Evolutionary conservation across 2,113 vertebrate genomes (phyloP), one percentile per base, ranked within the genome.

Genomic region (Zosterops pallidus): DNA sequence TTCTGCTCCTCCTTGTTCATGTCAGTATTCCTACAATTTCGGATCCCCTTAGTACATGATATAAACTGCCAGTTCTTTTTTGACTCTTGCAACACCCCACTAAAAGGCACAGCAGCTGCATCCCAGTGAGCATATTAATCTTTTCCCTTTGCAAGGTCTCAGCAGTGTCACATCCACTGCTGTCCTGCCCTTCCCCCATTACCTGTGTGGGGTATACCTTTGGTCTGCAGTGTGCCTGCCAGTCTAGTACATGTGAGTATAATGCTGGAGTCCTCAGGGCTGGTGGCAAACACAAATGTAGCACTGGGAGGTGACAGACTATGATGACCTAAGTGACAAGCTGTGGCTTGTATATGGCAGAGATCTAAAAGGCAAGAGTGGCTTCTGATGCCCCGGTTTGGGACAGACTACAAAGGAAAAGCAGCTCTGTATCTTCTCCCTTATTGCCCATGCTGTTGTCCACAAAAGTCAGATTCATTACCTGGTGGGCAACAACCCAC

Each of bases 241-340:
- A 18, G 53, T 16, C 42, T 62, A 3, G 8, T 4, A 1, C 0
- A 13, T 14, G 25, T 29, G 25, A 9, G 9, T 8, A 20, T 44
- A 47, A 42, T 0, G 0, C 16, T 28, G 33, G 39, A 55, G 25
- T 31, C 15, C 0, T 57, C 57, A 44, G 49, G 72, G 52, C 44
- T 49, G 31, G 15, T 25, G 39, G 55, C 60, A 29, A 31, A 62
- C 44, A 59, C 14, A 44, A 47, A 18, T 5, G 18, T 25, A 47
- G 37, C 56, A 19, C 1, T 7, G 33, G 35, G 21, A 76, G 33
- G 41, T 63, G 47, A 35, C 23, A n/a, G 33, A 29, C 25, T 15
- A 18, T 18, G 33, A 18, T 18, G 33, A 19, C 33, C 55, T 25
- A 59, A 74, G 4, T 70, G 50, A 29, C n/a, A 47, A 25, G 28